phyloP scores from a whole-genome alignment of 2,113 vertebrate genomes.

The Chitala chitala region DNA sequence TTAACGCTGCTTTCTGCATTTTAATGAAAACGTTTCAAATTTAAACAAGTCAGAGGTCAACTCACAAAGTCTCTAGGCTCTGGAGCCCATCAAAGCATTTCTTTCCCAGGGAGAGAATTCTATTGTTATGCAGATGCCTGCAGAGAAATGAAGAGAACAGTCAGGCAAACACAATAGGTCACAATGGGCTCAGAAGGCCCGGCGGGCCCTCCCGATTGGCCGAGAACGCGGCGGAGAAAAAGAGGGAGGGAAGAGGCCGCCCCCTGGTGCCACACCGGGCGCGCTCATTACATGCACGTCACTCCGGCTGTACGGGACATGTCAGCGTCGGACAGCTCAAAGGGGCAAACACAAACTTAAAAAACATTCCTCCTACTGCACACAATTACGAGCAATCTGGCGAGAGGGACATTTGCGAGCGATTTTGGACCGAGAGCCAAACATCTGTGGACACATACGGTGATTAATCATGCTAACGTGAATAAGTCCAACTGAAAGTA shows the following conservation, averaged over 20 bases:
- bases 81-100: constrained; percentile 79
- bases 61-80: constrained; percentile 82
- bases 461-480: constrained; percentile 19
- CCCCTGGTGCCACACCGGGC: constrained; percentile 9
- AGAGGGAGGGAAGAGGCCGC: not conserved
- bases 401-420: constrained; percentile 4
- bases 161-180: constrained; percentile 48
- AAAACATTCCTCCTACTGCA: constrained; percentile 6
- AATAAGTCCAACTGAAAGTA: constrained; percentile 7
- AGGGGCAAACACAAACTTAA: not conserved
- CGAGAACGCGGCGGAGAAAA: constrained; percentile 45
- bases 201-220: constrained; percentile 45
- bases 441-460: constrained; percentile 4
- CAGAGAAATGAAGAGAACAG: constrained; percentile 49
- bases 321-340: not conserved
- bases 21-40: constrained; percentile 62
- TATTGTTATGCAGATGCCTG: constrained; percentile 87
- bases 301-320: constrained; percentile 21
- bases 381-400: constrained; percentile 3
- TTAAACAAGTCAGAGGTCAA: constrained; percentile 70
- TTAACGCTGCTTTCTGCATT: constrained; percentile 54
- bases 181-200: constrained; percentile 37
- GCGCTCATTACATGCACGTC: constrained; percentile 23
- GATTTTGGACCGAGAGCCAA: constrained; percentile 9
- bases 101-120: constrained; percentile 77